These are phyloP conservation scores for Acanthornis magna DNA, from an alignment of 2,797 vertebrate genomes.

Conservation along the genomic window DNA sequence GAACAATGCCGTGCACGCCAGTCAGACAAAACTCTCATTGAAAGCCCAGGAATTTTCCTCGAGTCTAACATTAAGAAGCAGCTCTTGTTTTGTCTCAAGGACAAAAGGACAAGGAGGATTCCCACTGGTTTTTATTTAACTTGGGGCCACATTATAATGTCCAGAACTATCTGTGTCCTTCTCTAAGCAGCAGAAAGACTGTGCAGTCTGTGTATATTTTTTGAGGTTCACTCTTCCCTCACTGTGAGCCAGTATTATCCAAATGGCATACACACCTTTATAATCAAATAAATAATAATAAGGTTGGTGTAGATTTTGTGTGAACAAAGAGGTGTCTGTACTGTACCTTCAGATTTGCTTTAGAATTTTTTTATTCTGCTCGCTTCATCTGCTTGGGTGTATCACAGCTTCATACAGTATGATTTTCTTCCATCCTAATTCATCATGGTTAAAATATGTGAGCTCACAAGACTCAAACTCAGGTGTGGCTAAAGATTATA, in stretches of 20 bases:
- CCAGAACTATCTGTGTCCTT: neutral
- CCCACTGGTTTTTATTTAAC: conserved; percentile 20
- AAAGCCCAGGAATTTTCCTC: neutral
- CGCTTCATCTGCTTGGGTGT: neutral
- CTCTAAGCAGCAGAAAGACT: neutral
- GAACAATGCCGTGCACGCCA: neutral
- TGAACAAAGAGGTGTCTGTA: neutral
- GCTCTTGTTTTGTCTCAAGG: conserved; percentile 7
- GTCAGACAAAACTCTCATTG: conserved; percentile 16
- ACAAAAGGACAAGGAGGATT: conserved; percentile 31
- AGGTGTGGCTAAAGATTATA: neutral
- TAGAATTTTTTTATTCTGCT: neutral
- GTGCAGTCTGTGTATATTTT: neutral
- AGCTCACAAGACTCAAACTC: neutral
- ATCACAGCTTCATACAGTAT: neutral
- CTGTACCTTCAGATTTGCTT: neutral
- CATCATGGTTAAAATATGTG: neutral
- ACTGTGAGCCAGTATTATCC: neutral
- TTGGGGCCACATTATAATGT: neutral
- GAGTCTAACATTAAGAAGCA: neutral
- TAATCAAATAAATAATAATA: neutral
- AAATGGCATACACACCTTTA: neutral
- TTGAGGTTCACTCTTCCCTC: neutral
- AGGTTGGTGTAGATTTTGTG: neutral
- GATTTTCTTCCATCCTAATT: neutral